Evolutionary conservation across 2,113 vertebrate genomes (phyloP), one percentile per base, ranked within the genome.

Genomic region (Clupea harengus): DNA sequence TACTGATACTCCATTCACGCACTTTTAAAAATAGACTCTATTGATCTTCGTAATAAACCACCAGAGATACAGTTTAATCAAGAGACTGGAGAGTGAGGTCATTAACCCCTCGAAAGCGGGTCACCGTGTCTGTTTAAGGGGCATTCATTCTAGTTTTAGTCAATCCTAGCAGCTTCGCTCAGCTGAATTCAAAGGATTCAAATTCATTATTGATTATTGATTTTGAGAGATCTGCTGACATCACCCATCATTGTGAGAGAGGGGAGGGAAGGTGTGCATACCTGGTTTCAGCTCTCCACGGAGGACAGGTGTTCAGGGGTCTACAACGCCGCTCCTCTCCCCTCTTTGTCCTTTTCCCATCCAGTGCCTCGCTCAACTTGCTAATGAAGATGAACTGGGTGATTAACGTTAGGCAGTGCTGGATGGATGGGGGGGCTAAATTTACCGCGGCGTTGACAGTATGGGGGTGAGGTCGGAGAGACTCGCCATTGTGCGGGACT

Each of bases 361-460:
- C 78, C 60, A 72, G 44, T 22, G 85, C 72, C 46, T 78, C 54
- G 88, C 90, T 89, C 89, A 60, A 81, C 57, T 89, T 52, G 25
- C 86, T 92, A 93, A 92, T 93, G 92, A 94, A 93, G 93, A 94
- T 91, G 86, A 93, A 94, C 90, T 90, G 91, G 83, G 89, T 93
- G 90, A 95, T 94, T 92, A 92, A 32, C 72, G 82, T 84, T 50
- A 91, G 91, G 87, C 89, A 91, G 86, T 81, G 72, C 89, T 81
- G 89, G 92, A 78, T 80, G 81, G 60, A 89, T 92, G 90, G 87
- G n/a, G 6, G 83, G 39, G 28, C 88, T 88, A 82, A 88, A 91
- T 90, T 89, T 89, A 89, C 85, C 85, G 52, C 84, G 22, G 20
- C 47, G 28, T 72, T 92, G 92, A 93, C 89, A 88, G 91, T 94